A percentile compares a stretch with the other conserved stretches of the same genome.
Conservation (phyloP, 2,797 vertebrate genomes). For the Ceryle rudis region DNA sequence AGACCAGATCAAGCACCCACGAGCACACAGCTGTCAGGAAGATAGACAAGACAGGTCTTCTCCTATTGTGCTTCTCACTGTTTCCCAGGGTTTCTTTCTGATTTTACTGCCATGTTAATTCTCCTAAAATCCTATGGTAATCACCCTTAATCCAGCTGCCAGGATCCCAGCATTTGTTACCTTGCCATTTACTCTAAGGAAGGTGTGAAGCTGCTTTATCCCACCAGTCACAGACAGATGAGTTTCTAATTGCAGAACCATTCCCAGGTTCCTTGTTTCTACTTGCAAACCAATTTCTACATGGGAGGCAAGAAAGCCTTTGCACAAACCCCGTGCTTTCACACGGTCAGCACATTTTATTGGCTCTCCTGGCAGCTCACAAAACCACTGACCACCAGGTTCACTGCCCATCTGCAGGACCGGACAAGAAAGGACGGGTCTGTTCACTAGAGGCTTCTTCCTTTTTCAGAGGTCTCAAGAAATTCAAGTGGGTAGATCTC, state of each 20-base stretch:
- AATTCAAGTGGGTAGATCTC: background rate
- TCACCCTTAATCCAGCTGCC: conserved; percentile 31
- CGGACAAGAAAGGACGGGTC: background rate
- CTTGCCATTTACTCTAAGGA: background rate
- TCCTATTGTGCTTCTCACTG: background rate
- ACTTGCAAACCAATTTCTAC: conserved; percentile 24
- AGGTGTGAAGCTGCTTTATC: conserved; percentile 36
- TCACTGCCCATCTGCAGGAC: background rate
- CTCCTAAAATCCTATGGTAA: conserved; percentile 16
- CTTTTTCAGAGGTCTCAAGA: background rate
- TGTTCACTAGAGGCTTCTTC: background rate
- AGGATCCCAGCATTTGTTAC: conserved; percentile 10
- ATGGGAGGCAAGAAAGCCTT: background rate
- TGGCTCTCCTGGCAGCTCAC: conserved; percentile 2
- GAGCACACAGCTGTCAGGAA: background rate
- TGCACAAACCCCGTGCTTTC: background rate
- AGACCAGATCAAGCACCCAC: background rate
- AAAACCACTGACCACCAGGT: conserved; percentile 23
- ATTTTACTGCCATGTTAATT: conserved; percentile 24
- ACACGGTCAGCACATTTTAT: background rate
- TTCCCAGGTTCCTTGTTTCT: conserved; percentile 30
- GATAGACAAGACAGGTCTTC: background rate
- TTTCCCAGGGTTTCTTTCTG: conserved; percentile 18
- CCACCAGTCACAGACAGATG: background rate
- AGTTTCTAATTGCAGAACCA: conserved; percentile 22